Conservation (phyloP, 2,797 vertebrate genomes). For the Sebastes steindachneri region DNA sequence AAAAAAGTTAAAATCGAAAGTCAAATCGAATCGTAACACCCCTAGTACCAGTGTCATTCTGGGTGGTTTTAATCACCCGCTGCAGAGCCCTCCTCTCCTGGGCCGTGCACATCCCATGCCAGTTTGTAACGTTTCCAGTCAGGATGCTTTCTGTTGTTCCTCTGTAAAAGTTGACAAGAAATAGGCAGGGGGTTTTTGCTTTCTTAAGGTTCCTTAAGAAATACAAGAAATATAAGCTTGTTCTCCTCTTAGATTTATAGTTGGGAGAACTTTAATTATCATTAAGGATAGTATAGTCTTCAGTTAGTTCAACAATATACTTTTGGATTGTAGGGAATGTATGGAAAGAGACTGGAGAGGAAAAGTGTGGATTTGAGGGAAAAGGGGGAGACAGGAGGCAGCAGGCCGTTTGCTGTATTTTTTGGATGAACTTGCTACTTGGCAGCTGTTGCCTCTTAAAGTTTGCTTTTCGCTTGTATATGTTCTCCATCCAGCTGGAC, state of each 20-base stretch:
- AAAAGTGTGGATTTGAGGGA: conserved; percentile 5
- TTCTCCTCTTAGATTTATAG: neutral
- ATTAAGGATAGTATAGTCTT: neutral
- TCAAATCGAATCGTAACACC: no score
- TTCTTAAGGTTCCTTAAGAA: neutral
- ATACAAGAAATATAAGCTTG: neutral
- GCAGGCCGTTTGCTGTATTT: conserved; percentile 38
- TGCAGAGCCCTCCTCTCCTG: neutral
- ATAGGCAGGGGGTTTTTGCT: neutral
- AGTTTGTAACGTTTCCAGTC: neutral
- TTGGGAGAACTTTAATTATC: neutral
- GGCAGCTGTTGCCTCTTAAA: conserved; percentile 33
- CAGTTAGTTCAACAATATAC: neutral
- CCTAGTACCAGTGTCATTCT: neutral
- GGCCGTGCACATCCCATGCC: neutral
- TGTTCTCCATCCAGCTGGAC: conserved; percentile 51
- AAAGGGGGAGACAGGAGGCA: conserved; percentile 23
- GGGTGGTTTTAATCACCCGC: neutral
- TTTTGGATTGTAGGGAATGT: neutral
- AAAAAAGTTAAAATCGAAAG: no score
- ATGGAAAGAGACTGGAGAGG: neutral
- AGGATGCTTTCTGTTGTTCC: neutral
- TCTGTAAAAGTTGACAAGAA: neutral
- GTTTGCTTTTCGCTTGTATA: conserved; percentile 51
- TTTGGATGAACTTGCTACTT: conserved; percentile 46